phyloP scores from a whole-genome alignment of 2,113 vertebrate species.

The Petrocephalus microphthalmus region DNA sequence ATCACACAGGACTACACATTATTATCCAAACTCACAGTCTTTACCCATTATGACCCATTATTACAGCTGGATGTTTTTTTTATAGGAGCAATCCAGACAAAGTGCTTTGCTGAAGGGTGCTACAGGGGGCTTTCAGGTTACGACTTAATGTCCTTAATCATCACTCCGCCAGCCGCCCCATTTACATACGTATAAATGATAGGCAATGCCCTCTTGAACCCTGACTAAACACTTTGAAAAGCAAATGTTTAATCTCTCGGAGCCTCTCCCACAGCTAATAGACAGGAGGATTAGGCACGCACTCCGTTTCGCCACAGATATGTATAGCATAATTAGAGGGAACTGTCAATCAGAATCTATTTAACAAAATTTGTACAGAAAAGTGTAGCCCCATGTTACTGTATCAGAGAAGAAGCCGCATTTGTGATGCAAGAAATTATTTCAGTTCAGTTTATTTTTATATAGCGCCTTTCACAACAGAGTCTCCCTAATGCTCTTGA shows the following conservation, averaged over 20 bases:
- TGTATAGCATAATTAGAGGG: neutral
- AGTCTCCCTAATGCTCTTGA: neutral
- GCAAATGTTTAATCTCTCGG: neutral
- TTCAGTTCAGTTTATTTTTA: neutral
- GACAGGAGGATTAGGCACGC: neutral
- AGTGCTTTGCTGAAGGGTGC: neutral
- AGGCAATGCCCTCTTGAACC: slow-evolving; percentile 3
- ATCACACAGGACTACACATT: neutral
- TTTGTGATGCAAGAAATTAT: neutral
- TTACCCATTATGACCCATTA: slow-evolving; percentile 1
- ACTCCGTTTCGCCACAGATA: neutral
- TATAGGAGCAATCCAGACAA: neutral
- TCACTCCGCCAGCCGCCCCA: neutral
- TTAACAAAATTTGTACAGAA: neutral
- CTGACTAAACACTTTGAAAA: neutral
- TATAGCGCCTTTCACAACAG: neutral
- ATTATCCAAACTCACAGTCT: neutral
- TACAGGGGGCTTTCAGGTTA: neutral
- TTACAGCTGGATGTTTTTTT: neutral
- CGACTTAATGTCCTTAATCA: neutral
- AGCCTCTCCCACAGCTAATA: neutral
- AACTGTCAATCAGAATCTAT: neutral
- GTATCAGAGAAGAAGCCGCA: neutral
- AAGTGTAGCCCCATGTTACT: neutral
- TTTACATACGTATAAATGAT: neutral